Evolutionary conservation across 2,113 vertebrate genomes (phyloP).

Genomic region (Tichodroma muraria): DNA sequence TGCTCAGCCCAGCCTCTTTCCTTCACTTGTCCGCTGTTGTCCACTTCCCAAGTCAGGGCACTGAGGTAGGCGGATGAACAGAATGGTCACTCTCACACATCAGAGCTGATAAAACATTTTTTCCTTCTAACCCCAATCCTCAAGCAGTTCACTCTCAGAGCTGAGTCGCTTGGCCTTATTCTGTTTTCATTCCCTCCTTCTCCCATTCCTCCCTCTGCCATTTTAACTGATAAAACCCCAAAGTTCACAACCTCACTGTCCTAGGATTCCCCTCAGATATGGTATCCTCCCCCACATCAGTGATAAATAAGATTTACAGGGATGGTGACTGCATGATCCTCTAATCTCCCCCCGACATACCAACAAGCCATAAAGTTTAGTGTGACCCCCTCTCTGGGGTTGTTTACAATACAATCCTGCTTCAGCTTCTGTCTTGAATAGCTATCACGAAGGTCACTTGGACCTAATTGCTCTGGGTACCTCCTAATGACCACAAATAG

Average conservation of each 20-base stretch:
- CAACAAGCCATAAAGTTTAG: slow-evolving; percentile 64
- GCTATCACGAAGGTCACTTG: slow-evolving; percentile 74
- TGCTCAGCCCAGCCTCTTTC: background rate
- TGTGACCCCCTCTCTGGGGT: slow-evolving; percentile 58
- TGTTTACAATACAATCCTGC: slow-evolving; percentile 69
- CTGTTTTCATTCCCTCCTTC: background rate
- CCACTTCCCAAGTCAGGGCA: background rate
- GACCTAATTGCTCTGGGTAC: slow-evolving; percentile 76
- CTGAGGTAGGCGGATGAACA: background rate
- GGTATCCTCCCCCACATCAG: background rate
- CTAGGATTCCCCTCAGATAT: slow-evolving; percentile 40
- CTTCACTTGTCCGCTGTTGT: background rate
- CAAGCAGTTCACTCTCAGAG: background rate
- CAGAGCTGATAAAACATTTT: background rate
- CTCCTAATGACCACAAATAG: slow-evolving; percentile 74
- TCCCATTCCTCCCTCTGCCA: background rate
- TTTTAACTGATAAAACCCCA: slow-evolving; percentile 16
- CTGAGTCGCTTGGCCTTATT: background rate
- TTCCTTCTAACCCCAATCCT: background rate
- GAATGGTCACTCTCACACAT: background rate
- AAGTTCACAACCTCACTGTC: slow-evolving; percentile 56
- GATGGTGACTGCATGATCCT: slow-evolving; percentile 36
- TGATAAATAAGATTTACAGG: slow-evolving; percentile 55
- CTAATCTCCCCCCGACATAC: slow-evolving; percentile 43
- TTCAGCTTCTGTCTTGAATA: slow-evolving; percentile 80